Base-by-base conservation (phyloP, 2,797 vertebrate species). In the Betta splendens region DNA sequence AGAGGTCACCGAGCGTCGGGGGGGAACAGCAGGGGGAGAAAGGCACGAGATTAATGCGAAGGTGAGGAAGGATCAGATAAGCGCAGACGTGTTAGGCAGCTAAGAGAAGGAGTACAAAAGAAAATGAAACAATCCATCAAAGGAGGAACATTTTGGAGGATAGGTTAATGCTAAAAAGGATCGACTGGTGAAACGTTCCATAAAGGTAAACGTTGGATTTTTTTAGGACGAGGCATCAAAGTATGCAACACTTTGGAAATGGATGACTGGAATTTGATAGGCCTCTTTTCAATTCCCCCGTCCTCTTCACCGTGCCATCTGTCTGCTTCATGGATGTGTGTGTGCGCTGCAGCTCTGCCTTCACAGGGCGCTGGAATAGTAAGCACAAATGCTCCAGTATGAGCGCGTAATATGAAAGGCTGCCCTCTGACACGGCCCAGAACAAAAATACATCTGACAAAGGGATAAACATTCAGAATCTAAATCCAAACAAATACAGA, bases 41-140 rank as follows among this genome's bases (percentile, higher is more conserved):
- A 45, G 42, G 56, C 43, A 76, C 40, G 25, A 67, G 72, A 78
- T 68, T 35, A 72, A 75, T 64, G 64, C 31, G 49, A 61, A 53
- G 37, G 59, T 74, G 72, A 77, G 17, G 4, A 47, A 38, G 48
- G 72, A 77, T 83, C 64, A 69, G 72, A 79, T 77, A 75, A 64
- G 55, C 46, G 35, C 46, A 23, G 48, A 52, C 40, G 33, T 69
- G 64, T 69, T 67, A 57, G 66, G 52, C 42, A 64, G 62, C 53
- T 9, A 26, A 71, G 59, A 72, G 63, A 12, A 71, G 55, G 21
- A 18, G 46, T 7, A 66, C 56, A 71, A 73, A n/a, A 64, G 64
- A 55, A 67, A 64, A 69, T 64, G 69, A 76, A 77, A 67, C 60
- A 59, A 82, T 74, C 63, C 35, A 64, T 77, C 72, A 77, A 64